A percentile compares a stretch with the other conserved stretches of the same genome.
phyloP scores from a whole-genome alignment of 1,140 invertebrate species.

The Harpegnathos saltator region DNA sequence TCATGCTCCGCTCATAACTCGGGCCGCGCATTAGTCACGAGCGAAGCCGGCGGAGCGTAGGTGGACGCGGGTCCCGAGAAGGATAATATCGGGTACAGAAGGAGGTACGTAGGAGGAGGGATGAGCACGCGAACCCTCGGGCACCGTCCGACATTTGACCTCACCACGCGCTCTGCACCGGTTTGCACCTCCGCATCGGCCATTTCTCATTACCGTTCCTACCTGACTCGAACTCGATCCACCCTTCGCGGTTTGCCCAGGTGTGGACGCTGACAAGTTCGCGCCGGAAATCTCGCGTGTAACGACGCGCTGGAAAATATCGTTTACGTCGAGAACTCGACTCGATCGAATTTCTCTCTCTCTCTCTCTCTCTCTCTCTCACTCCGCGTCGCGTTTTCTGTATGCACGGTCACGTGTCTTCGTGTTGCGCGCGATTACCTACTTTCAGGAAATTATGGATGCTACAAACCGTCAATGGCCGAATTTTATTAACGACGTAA shows the following conservation, averaged over 20 bases:
- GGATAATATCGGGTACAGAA: slow-evolving; percentile 60
- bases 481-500: background rate
- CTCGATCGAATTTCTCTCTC: background rate
- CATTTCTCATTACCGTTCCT: slow-evolving; percentile 63
- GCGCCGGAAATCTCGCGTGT: background rate
- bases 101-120: slow-evolving; percentile 66
- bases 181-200: slow-evolving; percentile 65
- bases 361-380: slow-evolving; percentile 33
- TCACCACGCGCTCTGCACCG: slow-evolving; percentile 80
- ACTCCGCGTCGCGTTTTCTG: slow-evolving; percentile 48
- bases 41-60: slow-evolving; percentile 60
- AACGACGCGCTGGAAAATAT: background rate
- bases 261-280: slow-evolving; percentile 43
- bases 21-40: slow-evolving; percentile 53
- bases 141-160: slow-evolving; percentile 85
- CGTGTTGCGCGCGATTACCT: too few relatives aligned
- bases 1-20: slow-evolving; percentile 45
- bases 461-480: too few relatives aligned
- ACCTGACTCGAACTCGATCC: slow-evolving; percentile 66
- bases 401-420: slow-evolving; percentile 19
- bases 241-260: slow-evolving; percentile 41
- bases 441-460: too few relatives aligned
- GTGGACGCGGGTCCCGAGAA: slow-evolving; percentile 62
- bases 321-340: background rate
- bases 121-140: slow-evolving; percentile 84